phyloP scores from a whole-genome alignment of 2,888 invertebrate species.

The Chirona hameri region DNA sequence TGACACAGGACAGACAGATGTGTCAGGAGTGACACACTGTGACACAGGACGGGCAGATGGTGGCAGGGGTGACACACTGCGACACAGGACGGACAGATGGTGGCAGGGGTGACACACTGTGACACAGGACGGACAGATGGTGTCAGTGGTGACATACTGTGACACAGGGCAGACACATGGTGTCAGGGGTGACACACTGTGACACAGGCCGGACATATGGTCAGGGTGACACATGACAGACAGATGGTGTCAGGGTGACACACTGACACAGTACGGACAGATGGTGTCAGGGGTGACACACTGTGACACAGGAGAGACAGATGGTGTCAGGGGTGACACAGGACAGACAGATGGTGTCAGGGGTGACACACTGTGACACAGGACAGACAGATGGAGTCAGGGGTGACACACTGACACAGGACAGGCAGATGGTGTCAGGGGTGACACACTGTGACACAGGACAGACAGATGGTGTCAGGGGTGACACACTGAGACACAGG shows the following conservation, averaged over 20 bases:
- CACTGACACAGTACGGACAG: not conserved
- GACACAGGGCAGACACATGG: not conserved
- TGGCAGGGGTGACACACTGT: constrained; percentile 2
- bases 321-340: not conserved
- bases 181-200: constrained; percentile 9
- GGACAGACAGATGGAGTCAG: not conserved
- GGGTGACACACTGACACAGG: constrained; percentile 8
- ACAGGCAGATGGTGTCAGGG: not conserved
- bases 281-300: not conserved
- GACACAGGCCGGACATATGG: not conserved
- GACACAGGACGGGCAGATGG: not conserved
- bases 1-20: not conserved
- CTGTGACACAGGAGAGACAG: not conserved
- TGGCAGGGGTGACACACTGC: constrained; percentile 4
- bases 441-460: constrained; percentile 1
- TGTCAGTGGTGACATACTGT: constrained; percentile 5
- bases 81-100: not conserved
- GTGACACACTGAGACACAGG: constrained; percentile 1
- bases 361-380: constrained; percentile 8
- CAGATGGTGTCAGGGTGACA: not conserved
- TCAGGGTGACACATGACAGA: not conserved
- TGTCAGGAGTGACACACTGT: constrained; percentile 9
- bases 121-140: not conserved
- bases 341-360: not conserved
- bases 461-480: not conserved